phyloP scores from a whole-genome alignment of 2,113 vertebrate species.

The Myxocyprinus asiaticus region DNA sequence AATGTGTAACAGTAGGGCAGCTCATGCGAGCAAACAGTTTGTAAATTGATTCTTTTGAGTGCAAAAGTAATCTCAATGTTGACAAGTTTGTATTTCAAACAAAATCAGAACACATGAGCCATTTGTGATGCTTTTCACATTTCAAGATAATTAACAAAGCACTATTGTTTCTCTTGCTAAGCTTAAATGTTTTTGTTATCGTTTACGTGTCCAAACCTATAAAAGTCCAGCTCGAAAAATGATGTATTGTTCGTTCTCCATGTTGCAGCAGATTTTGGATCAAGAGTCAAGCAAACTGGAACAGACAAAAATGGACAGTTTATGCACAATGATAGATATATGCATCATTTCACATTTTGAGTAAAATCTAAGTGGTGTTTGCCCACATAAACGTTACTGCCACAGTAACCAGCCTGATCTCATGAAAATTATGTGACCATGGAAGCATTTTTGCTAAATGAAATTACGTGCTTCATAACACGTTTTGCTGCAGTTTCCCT shows the following conservation, averaged over 20 bases:
- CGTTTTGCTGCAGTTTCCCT: too few relatives aligned
- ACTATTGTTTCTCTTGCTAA: too few relatives aligned
- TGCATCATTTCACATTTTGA: too few relatives aligned
- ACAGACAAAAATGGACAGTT: slow-evolving; percentile 15
- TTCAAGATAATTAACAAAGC: too few relatives aligned
- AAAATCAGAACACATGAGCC: neutral
- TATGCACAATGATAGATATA: neutral
- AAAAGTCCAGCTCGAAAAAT: slow-evolving; percentile 91
- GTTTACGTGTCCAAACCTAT: slow-evolving; percentile 76
- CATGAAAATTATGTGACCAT: too few relatives aligned
- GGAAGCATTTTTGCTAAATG: too few relatives aligned
- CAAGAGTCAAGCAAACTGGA: slow-evolving; percentile 81
- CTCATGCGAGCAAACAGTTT: slow-evolving; percentile 85
- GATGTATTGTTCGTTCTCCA: slow-evolving; percentile 77
- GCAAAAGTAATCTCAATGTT: slow-evolving; percentile 85
- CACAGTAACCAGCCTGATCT: too few relatives aligned
- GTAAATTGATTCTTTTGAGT: slow-evolving; percentile 90
- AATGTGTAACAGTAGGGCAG: slow-evolving; percentile 92
- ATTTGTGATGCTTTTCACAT: too few relatives aligned
- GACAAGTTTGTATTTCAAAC: slow-evolving; percentile 79
- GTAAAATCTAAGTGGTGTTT: too few relatives aligned
- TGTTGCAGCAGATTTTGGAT: slow-evolving; percentile 68
- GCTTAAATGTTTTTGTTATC: neutral
- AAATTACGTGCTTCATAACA: too few relatives aligned
- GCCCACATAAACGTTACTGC: too few relatives aligned